Conservation (phyloP, 2,888 invertebrate genomes). For the Strigamia maritima region DNA sequence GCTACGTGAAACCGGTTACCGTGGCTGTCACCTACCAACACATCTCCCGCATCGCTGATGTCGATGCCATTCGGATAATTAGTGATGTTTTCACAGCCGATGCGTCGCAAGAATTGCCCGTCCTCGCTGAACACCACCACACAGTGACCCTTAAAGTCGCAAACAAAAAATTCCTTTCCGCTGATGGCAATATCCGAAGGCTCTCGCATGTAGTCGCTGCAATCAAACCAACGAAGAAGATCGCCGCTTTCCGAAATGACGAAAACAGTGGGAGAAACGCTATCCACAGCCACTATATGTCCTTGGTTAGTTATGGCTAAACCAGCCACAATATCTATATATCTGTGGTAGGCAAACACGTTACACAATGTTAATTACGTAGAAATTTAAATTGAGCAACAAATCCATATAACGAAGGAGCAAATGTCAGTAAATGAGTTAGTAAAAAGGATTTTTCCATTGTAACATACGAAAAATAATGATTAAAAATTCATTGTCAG, state of each 20-base stretch:
- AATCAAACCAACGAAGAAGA: constrained; percentile 93
- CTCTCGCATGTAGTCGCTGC: constrained; percentile 95
- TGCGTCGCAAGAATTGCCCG: constrained; percentile 84
- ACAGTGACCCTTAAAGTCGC: constrained; percentile 97
- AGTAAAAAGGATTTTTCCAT: too few relatives aligned
- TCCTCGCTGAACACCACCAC: constrained; percentile 93
- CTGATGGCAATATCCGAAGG: constrained; percentile 95
- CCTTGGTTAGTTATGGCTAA: constrained; percentile 88
- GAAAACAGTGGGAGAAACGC: constrained; percentile 94
- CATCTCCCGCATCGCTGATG: constrained; percentile 94
- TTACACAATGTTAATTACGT: neutral
- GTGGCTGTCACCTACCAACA: constrained; percentile 93
- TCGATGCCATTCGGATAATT: constrained; percentile 98
- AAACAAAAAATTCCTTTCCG: constrained; percentile 89
- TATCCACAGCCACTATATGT: constrained; percentile 93
- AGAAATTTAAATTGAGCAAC: neutral
- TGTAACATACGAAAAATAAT: neutral
- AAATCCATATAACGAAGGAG: neutral
- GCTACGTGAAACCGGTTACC: constrained; percentile 97
- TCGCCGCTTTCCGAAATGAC: constrained; percentile 89
- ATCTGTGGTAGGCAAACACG: constrained; percentile 47
- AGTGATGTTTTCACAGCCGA: constrained; percentile 92
- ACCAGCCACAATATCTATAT: constrained; percentile 72
- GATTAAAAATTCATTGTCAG: neutral
- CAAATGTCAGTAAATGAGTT: too few relatives aligned